Evolutionary conservation across 1,140 invertebrate species (phyloP), one percentile per base, ranked within the genome.

Genomic region (Lepidurus arcticus): DNA sequence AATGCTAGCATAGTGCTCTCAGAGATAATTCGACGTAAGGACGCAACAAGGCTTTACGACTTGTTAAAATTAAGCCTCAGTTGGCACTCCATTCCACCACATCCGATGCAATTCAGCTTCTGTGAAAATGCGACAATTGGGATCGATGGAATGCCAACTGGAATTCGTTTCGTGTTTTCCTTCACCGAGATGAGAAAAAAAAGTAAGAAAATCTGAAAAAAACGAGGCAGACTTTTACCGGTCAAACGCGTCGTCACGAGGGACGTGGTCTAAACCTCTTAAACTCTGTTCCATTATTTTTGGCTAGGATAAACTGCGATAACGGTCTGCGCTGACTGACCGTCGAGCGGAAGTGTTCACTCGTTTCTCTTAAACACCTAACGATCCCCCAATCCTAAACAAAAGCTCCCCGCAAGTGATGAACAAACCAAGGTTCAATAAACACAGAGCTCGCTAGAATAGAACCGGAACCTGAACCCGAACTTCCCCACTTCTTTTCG

Each of bases 341-440:
- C 8, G 21, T 21, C 53, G 53, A 21, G 53, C 53, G 53, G 53
- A 65, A 65, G 53, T 65, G 16, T 65, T 65, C 53, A 16, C 53
- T 65, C 13, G 53, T 65, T 21, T 65, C 53, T 65, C 53, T 65
- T 65, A 65, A 65, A 65, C 53, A 65, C 21, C 53, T 65, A 65
- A 16, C 53, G 53, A 65, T 65, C 53, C 9, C 21, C 8, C 9
- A 16, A 65, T 65, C 21, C 53, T 65, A 65, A 65, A 65, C 53
- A 65, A 65, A 65, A 65, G 6, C 53, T 16, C 13, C 53, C 13
- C 53, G 16, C 53, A 65, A 65, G 13, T 65, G 53, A 65, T 13
- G 53, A 65, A 16, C 53, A 65, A 65, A 21, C 13, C 21, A 21
- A 65, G 53, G 53, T 65, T 65, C n/a, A 65, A 65, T 65, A 65